Evolutionary conservation across 2,113 vertebrate genomes (phyloP), one percentile per base, ranked within the genome.

Genomic region (Daubentonia madagascariensis): DNA sequence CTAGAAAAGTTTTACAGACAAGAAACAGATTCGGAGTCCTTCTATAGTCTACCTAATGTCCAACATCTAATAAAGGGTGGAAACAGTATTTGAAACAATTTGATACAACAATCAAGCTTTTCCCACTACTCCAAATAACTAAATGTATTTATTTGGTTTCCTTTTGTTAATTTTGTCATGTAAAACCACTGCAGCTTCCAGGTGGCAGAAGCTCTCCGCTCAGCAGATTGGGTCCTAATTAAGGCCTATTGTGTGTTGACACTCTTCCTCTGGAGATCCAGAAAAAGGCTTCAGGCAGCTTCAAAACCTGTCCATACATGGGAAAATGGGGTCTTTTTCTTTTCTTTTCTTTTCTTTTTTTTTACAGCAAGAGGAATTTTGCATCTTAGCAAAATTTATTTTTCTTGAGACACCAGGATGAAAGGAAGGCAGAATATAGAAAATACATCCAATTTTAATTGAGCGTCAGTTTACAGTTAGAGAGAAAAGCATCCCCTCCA

Each of bases 151-250:
- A 30, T 89, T 35, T 50, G 76, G 17, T 52, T 92, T 93, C 52
- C 63, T 93, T 90, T 94, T 92, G 80, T 94, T 73, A 89, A 94
- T 72, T 67, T 92, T 70, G 10, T 93, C 86, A 54, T 96, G 13
- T 79, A n/a, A 90, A 97, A 83, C 68, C 14, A 1, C 59, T 91
- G 48, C 3, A 28, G n/a, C 78, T 97, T 94, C 67, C 86, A 97
- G 80, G 87, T 92, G 59, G 37, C 65, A 67, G 65, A 65, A 95
- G 22, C 50, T 67, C 91, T 94, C 80, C 35, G 87, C 76, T 81
- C 81, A 83, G 72, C 81, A 94, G 45, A 85, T 11, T 48, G 52
- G 52, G 30, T 65, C 25, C 22, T 89, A 93, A 93, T 91, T 89
- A 94, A 45, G 61, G 25, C 12, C 94, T 28, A 85, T 72, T 94